These are phyloP conservation scores for Melangyna quadrimaculata DNA, from an alignment of 2,888 invertebrate species.

Conservation along the genomic window DNA sequence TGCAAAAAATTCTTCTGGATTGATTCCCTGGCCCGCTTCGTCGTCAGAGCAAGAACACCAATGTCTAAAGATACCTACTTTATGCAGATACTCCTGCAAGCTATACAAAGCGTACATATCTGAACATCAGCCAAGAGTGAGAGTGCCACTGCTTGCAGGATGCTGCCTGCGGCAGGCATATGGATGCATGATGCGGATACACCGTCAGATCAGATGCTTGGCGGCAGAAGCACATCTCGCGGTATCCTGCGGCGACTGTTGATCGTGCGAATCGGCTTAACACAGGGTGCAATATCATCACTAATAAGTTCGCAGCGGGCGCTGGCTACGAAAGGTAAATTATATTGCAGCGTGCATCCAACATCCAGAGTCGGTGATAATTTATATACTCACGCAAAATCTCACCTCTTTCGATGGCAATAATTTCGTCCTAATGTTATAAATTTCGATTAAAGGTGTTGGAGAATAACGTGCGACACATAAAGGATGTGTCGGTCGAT, in stretches of 20 bases:
- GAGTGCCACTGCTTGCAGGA: constrained; percentile 50
- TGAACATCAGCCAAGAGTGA: constrained; percentile 33
- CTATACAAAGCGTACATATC: not conserved
- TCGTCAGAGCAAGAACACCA: constrained; percentile 2
- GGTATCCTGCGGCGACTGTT: constrained; percentile 65
- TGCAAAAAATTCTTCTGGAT: constrained; percentile 13
- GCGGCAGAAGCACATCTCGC: constrained; percentile 39
- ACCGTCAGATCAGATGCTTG: constrained; percentile 7
- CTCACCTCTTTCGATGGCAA: constrained; percentile 58
- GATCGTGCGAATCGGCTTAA: constrained; percentile 71
- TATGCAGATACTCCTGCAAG: too few relatives aligned
- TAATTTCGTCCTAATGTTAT: constrained; percentile 70
- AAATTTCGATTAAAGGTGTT: constrained; percentile 68
- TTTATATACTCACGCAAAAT: constrained; percentile 70
- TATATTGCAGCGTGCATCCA: constrained; percentile 57
- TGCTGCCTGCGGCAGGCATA: constrained; percentile 10
- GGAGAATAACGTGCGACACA: constrained; percentile 53
- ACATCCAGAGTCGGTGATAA: constrained; percentile 42
- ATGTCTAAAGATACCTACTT: not conserved
- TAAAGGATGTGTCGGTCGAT: constrained; percentile 44
- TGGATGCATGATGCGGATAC: constrained; percentile 8
- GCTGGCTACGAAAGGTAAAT: constrained; percentile 21
- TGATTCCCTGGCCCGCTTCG: not conserved
- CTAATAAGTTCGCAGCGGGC: constrained; percentile 72
- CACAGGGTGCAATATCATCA: constrained; percentile 72